These are phyloP conservation scores for Polylopha cassiicola DNA, from an alignment of 2,888 invertebrate genomes.

Conservation along the genomic window DNA sequence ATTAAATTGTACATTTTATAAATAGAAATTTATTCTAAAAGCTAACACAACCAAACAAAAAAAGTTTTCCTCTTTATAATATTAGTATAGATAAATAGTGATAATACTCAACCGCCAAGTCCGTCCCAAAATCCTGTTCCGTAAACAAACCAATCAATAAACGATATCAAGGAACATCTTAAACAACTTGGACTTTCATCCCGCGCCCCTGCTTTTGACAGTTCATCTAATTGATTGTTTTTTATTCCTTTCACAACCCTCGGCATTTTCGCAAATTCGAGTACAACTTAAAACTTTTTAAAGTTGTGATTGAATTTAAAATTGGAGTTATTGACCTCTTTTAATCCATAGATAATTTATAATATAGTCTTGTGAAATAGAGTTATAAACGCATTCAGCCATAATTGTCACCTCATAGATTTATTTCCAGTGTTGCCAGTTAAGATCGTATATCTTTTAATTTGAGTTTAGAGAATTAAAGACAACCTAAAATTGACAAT, in stretches of 20 bases:
- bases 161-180: slow-evolving; percentile 33
- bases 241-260: slow-evolving; percentile 41
- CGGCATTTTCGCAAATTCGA: slow-evolving; percentile 32
- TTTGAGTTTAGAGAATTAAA: too few relatives aligned
- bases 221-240: slow-evolving; percentile 70
- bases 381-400: too few relatives aligned
- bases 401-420: too few relatives aligned
- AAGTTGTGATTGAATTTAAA: slow-evolving; percentile 48
- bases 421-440: too few relatives aligned
- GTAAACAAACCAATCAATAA: slow-evolving; percentile 24
- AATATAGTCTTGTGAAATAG: too few relatives aligned
- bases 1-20: too few relatives aligned
- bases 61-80: not conserved
- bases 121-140: too few relatives aligned
- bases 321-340: slow-evolving; percentile 15
- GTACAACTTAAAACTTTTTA: slow-evolving; percentile 46
- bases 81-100: not conserved
- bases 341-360: slow-evolving; percentile 14
- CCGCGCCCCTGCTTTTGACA: slow-evolving; percentile 58
- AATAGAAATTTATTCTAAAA: too few relatives aligned
- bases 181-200: slow-evolving; percentile 36
- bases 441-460: too few relatives aligned
- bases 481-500: too few relatives aligned
- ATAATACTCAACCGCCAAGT: slow-evolving; percentile 4
- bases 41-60: slow-evolving; percentile 1